Conservation (phyloP, 2,888 invertebrate species). For the Conus canariensis region DNA sequence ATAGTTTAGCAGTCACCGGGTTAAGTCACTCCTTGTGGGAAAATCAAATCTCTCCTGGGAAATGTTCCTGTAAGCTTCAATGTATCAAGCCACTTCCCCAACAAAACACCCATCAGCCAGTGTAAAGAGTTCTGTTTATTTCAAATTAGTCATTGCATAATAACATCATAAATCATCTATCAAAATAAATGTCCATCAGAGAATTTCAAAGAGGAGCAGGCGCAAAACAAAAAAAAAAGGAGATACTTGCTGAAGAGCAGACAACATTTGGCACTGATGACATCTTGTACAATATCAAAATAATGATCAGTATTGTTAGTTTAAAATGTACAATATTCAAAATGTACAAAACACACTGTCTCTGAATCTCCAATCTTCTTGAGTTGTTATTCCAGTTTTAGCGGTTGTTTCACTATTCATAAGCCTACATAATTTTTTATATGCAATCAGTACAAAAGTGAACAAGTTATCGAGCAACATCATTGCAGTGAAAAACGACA, state of each 20-base stretch:
- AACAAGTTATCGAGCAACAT: background rate
- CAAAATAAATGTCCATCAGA: background rate
- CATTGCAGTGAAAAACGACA: background rate
- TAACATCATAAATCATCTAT: constrained; percentile 21
- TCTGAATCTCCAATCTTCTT: background rate
- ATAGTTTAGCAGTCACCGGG: too few species aligned
- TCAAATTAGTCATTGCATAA: constrained; percentile 29
- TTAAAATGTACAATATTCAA: background rate
- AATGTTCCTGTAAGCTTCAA: too few species aligned
- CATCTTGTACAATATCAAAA: background rate
- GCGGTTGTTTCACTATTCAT: background rate
- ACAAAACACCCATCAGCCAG: background rate
- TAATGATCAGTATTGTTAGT: constrained; percentile 1
- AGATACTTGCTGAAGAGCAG: background rate
- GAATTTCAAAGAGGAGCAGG: background rate
- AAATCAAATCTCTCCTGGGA: too few species aligned
- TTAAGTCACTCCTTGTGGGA: too few species aligned
- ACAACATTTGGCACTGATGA: constrained; percentile 9
- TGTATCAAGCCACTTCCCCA: too few species aligned
- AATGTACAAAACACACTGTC: background rate
- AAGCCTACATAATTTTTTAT: background rate
- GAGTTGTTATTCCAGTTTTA: background rate
- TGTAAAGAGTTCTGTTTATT: constrained; percentile 22
- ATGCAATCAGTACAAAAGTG: background rate
- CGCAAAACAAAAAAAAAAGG: background rate